Base-by-base conservation (phyloP, 1,140 invertebrate genomes). In the Drosophila nigromelanica region DNA sequence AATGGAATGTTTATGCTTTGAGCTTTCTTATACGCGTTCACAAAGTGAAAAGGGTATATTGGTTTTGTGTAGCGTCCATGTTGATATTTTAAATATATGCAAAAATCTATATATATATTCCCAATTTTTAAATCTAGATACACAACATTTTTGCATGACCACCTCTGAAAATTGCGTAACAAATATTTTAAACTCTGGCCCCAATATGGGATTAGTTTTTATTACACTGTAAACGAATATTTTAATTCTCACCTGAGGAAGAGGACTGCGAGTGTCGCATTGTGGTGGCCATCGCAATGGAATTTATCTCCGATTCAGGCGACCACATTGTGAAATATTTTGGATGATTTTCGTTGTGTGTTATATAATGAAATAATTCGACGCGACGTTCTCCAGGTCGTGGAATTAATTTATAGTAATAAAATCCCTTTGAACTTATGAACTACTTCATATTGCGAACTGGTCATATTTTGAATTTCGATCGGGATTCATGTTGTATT, bases 261-360 rank as follows among this genome's bases (percentile, higher is more conserved):
- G 90, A 82, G 21, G 92, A 93, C 67, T 92, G 91, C 64, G 92
- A 91, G 78, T 92, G 91, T 37, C 85, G 80, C 85, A 89, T 89
- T 39, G 90, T 91, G 51, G 92, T 92, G 68, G 90, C 91, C 92
- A 93, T 92, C 77, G 91, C 92, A 82, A 93, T 92, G 51, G 92
- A 92, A 81, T 91, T 92, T 64, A 93, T 93, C 85, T 93, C 92
- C 62, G 90, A 91, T 71, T 92, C 92, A 8, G 90, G 91, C 52
- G 91, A 91, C 91, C 91, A 92, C 91, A 91, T 92, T 56, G 54
- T 91, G 69, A 24, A 55, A 48, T 75, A 54, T 67, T 14, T 33
- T 62, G 37, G 11, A 27, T 24, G 43, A 40, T 59, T 6, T 45
- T 27, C 52, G n/a, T 30, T 62, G 10, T 11, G 8, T 45, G 4